phyloP scores from a whole-genome alignment of 2,888 invertebrate species.

The Aplocera efformata region DNA sequence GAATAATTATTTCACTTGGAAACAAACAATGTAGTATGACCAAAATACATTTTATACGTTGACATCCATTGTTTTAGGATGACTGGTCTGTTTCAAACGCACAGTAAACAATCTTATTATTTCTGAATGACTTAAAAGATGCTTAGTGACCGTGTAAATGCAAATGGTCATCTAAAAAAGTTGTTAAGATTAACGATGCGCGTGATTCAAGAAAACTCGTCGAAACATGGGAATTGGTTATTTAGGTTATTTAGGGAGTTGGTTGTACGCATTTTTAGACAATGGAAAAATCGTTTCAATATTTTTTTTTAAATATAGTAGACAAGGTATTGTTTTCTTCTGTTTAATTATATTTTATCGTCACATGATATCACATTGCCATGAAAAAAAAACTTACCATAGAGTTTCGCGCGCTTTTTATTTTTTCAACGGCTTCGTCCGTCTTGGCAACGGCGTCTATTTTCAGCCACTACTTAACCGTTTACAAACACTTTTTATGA shows the following conservation, averaged over 20 bases:
- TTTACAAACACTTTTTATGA: background rate
- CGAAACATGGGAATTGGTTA: too few species aligned
- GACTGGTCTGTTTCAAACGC: conserved; percentile 28
- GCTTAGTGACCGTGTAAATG: background rate
- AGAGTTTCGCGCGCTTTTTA: background rate
- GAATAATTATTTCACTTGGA: too few species aligned
- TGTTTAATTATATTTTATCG: too few species aligned
- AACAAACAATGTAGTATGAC: background rate
- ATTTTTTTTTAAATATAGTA: too few species aligned
- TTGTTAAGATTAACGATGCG: background rate
- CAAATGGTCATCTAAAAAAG: background rate
- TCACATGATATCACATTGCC: too few species aligned
- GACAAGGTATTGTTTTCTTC: too few species aligned
- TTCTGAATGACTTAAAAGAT: too few species aligned
- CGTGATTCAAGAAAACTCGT: background rate
- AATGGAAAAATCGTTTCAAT: too few species aligned
- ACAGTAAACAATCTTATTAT: conserved; percentile 2
- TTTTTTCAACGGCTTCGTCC: background rate
- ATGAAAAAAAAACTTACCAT: too few species aligned
- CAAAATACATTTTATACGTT: conserved; percentile 2
- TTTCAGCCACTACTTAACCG: background rate
- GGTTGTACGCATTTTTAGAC: too few species aligned
- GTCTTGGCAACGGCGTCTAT: background rate
- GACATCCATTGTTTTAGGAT: conserved; percentile 29
- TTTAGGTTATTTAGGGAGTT: too few species aligned